phyloP scores from a whole-genome alignment of 1,140 invertebrate species.

The Caenorhabditis brenneri region DNA sequence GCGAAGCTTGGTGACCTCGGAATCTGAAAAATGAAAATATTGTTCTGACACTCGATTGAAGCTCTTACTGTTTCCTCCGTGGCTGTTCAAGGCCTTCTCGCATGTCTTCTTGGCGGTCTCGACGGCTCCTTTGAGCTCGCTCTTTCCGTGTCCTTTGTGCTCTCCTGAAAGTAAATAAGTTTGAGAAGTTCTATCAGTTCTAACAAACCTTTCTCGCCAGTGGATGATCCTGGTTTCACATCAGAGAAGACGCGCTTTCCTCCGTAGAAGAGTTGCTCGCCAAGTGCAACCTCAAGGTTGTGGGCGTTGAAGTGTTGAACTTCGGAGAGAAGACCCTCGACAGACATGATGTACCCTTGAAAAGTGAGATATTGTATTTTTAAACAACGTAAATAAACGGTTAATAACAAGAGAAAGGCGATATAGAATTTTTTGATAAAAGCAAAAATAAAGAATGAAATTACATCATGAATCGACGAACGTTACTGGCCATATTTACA shows the following conservation, averaged over 20 bases:
- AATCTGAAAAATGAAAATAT: neutral
- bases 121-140: constrained; percentile 40
- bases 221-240: constrained; percentile 32
- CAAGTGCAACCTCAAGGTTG: constrained; percentile 36
- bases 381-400: too few species aligned
- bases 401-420: too few species aligned
- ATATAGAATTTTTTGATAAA: neutral
- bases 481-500: too few species aligned
- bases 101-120: constrained; percentile 29
- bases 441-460: too few species aligned
- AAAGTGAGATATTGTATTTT: neutral
- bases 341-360: constrained; percentile 17
- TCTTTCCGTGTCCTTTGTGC: neutral
- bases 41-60: neutral
- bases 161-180: constrained; percentile 17
- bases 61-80: neutral
- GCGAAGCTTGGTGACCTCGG: neutral
- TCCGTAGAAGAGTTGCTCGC: constrained; percentile 54
- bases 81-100: constrained; percentile 38
- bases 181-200: neutral
- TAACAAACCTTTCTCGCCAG: neutral
- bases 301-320: constrained; percentile 19
- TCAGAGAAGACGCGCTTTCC: constrained; percentile 54
- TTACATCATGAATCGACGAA: too few species aligned
- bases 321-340: constrained; percentile 50